A percentile compares a stretch with the other conserved stretches of the same genome.
phyloP scores from a whole-genome alignment of 2,113 vertebrate species.

The Pandion haliaetus region DNA sequence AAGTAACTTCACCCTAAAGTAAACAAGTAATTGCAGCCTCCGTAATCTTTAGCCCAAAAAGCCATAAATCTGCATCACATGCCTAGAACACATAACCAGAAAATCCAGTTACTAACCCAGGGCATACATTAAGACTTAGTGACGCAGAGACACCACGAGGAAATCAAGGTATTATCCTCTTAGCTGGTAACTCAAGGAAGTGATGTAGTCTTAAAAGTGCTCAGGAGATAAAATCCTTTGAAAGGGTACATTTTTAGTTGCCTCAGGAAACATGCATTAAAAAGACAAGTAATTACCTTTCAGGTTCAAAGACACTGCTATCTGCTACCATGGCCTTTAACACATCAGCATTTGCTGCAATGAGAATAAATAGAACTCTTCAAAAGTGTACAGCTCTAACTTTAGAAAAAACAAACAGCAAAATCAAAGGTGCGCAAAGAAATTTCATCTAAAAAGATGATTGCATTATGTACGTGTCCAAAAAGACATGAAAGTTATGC shows the following conservation, averaged over 20 bases:
- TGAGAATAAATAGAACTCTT: conserved; percentile 39
- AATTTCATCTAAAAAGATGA: not conserved
- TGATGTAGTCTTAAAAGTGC: not conserved
- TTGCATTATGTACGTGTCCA: not conserved
- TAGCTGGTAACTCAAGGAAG: not conserved
- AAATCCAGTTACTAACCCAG: not conserved
- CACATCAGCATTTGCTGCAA: conserved; percentile 90
- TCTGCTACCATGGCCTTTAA: conserved; percentile 92
- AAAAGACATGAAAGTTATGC: not conserved
- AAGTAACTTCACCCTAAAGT: not conserved
- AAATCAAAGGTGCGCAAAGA: not conserved
- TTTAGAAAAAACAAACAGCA: not conserved
- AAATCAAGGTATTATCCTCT: not conserved
- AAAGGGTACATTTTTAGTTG: not conserved
- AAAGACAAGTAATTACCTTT: conserved; percentile 79
- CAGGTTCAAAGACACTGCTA: conserved; percentile 81
- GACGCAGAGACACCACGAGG: not conserved
- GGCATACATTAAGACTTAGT: not conserved
- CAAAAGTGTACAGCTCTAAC: not conserved
- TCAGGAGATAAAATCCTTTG: not conserved
- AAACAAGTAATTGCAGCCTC: not conserved
- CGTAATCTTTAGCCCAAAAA: not conserved
- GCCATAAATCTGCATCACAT: not conserved
- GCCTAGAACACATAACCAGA: not conserved
- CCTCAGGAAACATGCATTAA: conserved; percentile 1